Conservation (phyloP, 2,888 invertebrate species). For the Nezara viridula region DNA sequence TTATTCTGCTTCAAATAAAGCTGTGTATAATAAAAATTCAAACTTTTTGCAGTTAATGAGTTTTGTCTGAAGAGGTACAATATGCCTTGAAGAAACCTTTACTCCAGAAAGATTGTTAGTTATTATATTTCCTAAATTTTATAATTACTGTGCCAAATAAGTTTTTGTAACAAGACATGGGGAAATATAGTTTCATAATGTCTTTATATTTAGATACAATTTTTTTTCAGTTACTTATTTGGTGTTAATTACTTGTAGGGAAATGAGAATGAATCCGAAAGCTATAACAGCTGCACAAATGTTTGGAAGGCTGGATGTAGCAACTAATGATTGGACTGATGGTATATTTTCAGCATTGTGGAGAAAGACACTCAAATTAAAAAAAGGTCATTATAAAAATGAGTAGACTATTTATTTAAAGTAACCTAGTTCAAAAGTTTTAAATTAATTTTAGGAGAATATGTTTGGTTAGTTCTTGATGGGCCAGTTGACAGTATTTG, state of each 20-base stretch:
- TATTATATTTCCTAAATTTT: not conserved
- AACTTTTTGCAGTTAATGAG: too few relatives aligned
- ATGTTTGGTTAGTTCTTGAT: constrained; percentile 94
- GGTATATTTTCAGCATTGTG: constrained; percentile 97
- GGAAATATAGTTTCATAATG: not conserved
- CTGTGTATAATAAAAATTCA: too few relatives aligned
- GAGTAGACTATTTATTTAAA: not conserved
- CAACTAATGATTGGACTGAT: constrained; percentile 99
- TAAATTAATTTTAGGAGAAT: constrained; percentile 74
- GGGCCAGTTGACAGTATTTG: constrained; percentile 98
- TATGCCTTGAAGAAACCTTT: too few relatives aligned
- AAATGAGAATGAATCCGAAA: constrained; percentile 99
- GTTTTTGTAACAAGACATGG: not conserved
- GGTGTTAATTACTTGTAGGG: constrained; percentile 71
- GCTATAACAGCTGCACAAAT: constrained; percentile 97
- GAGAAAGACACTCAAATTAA: constrained; percentile 92
- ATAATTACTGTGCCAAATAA: not conserved
- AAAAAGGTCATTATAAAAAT: constrained; percentile 73
- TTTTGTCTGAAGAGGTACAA: too few relatives aligned
- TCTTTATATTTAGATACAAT: not conserved
- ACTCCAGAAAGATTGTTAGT: not conserved
- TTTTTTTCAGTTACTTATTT: constrained; percentile 9
- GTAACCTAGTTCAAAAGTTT: not conserved
- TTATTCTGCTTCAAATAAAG: too few relatives aligned
- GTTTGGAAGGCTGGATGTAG: constrained; percentile 96